A percentile compares a stretch with the other conserved stretches of the same genome.
Conservation (phyloP, 2,888 invertebrate genomes). For the Pegoplata infirma region DNA sequence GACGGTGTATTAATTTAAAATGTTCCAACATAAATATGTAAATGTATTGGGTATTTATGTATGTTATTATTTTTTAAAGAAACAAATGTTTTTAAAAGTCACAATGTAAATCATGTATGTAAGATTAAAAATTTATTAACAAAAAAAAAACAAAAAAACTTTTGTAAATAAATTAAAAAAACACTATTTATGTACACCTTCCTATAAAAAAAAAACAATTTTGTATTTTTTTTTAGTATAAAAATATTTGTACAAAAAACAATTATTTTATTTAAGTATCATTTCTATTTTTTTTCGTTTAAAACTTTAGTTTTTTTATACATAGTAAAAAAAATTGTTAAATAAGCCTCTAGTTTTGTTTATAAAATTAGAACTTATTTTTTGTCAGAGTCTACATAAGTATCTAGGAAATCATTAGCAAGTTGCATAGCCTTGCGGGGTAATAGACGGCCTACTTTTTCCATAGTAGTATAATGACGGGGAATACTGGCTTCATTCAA, state of each 20-base stretch:
- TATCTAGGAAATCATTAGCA: slow-evolving; percentile 83
- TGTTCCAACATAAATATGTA: not conserved
- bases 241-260: slow-evolving; percentile 15
- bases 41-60: not conserved
- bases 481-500: slow-evolving; percentile 83
- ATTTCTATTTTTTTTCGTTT: not conserved
- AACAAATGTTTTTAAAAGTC: slow-evolving; percentile 31
- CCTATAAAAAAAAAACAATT: slow-evolving; percentile 34
- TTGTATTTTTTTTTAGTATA: slow-evolving; percentile 24
- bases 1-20: too few species aligned
- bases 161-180: slow-evolving; percentile 52
- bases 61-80: not conserved
- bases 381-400: slow-evolving; percentile 81
- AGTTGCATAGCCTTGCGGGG: slow-evolving; percentile 80
- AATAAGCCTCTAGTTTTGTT: not conserved
- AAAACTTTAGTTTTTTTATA: not conserved
- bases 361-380: slow-evolving; percentile 27
- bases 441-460: slow-evolving; percentile 78
- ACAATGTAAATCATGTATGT: slow-evolving; percentile 44
- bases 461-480: slow-evolving; percentile 78
- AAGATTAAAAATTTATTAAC: slow-evolving; percentile 8
- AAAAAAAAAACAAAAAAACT: slow-evolving; percentile 22
- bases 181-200: slow-evolving; percentile 61
- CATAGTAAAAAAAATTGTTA: slow-evolving; percentile 1
- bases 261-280: slow-evolving; percentile 16